Conservation (phyloP, 1,140 invertebrate genomes). For the Pemphigus obesinymphae region DNA sequence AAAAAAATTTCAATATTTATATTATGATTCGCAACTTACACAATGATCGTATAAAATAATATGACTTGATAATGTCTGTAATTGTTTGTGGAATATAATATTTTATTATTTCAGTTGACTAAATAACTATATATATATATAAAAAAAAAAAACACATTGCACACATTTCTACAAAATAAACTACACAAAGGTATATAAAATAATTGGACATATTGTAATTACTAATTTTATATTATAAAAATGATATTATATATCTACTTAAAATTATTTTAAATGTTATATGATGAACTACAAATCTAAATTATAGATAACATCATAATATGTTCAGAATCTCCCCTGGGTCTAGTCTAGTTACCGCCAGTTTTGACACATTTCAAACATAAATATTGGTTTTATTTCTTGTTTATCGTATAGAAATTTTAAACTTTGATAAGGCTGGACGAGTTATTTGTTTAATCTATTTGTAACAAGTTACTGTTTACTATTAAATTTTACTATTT, state of each 20-base stretch:
- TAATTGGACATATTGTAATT: neutral
- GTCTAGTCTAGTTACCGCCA: neutral
- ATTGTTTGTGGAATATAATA: neutral
- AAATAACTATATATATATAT: neutral
- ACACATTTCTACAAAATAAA: slow-evolving; percentile 27
- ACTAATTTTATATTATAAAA: neutral
- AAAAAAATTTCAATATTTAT: neutral
- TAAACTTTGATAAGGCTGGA: too few relatives aligned
- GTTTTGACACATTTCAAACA: too few relatives aligned
- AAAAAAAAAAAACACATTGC: neutral
- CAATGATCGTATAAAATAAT: neutral
- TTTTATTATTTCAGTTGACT: neutral
- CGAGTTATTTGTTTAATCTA: too few relatives aligned
- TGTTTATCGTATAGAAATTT: too few relatives aligned
- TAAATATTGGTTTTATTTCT: too few relatives aligned
- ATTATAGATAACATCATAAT: neutral
- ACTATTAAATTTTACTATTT: too few relatives aligned
- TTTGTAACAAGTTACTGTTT: too few relatives aligned
- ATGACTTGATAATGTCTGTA: neutral
- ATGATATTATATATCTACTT: neutral
- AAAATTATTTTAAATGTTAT: neutral
- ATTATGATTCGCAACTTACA: neutral
- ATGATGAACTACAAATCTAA: neutral
- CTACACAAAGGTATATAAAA: neutral
- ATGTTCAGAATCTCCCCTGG: neutral